A percentile compares a stretch with the other conserved stretches of the same genome.
Evolutionary conservation across 2,113 vertebrate genomes (phyloP).

Genomic region (Lonchura striata): DNA sequence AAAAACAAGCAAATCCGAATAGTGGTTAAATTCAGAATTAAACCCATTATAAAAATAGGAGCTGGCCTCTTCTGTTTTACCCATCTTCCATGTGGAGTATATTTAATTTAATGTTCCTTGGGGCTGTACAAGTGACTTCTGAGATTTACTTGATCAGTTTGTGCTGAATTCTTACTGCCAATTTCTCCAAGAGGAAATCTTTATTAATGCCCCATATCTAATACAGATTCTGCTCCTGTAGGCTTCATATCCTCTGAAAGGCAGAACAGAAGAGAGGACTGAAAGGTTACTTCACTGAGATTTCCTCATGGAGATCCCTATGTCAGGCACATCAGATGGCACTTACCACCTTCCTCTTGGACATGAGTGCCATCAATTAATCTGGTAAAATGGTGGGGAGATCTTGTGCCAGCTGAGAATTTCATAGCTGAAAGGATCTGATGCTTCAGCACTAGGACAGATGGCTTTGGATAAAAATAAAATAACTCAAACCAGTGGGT

Average conservation of each 20-base stretch:
- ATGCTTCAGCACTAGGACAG: neutral
- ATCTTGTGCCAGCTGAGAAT: neutral
- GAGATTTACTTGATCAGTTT: neutral
- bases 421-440: neutral
- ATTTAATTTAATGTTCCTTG: neutral
- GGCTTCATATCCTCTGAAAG: neutral
- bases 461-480: neutral
- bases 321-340: neutral
- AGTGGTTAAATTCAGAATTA: neutral
- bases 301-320: neutral
- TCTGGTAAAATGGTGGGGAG: neutral
- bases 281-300: neutral
- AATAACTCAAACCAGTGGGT: neutral
- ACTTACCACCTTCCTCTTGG: neutral
- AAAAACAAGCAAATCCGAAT: neutral
- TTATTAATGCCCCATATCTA: neutral
- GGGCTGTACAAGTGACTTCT: neutral
- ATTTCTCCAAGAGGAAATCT: neutral
- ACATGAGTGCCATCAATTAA: neutral
- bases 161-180: neutral
- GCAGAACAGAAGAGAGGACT: neutral
- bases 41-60: neutral
- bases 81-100: neutral
- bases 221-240: neutral
- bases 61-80: neutral